Base-by-base conservation (phyloP, 2,113 vertebrate species). In the Microtus pennsylvanicus region DNA sequence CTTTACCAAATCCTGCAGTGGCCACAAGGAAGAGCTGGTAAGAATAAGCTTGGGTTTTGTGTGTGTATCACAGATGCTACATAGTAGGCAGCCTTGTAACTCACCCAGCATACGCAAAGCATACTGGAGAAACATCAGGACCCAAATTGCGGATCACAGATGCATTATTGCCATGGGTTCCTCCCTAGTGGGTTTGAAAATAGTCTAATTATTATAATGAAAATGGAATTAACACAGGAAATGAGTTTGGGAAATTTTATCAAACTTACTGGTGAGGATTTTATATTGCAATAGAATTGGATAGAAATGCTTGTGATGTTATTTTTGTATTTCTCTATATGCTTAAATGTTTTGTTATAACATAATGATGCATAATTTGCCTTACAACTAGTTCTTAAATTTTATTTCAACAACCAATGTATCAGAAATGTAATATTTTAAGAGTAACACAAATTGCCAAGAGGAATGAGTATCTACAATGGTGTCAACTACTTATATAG, bases 221-320 rank as follows among this genome's bases (percentile, higher is more conserved):
- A 86, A 93, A 83, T 38, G 61, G n/a, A 97, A 94, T n/a, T 94
- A 42, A 67, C 76, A 88, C 17, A 92, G 38, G 38, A 95, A 77
- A 86, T 88, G 45, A 87, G 75, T 77, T 69, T 82, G 55, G 63
- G 16, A 65, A 78, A 94, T 67, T 75, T 76, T 87, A 42, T 30
- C 80, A 52, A 90, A 92, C 22, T 72, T 67, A 81, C 76, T 82
- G 28, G 35, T 85, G 4, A 30, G 47, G 5, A 8, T 94, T 38
- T 38, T 55, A 30, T 45, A 88, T 19, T 55, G 33, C 30, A 90
- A 76, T 83, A 80, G 65, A 87, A 92, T 76, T 95, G 47, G 11
- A 87, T 89, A 9, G 67, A 74, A n/a, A 28, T 50, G 47, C 33
- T 21, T 86, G 19, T 65, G 78, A 19, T 77, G 28, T 86, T 82